These are phyloP conservation scores for Drosophila sechellia DNA, from an alignment of 1,140 invertebrate genomes.

Conservation along the genomic window DNA sequence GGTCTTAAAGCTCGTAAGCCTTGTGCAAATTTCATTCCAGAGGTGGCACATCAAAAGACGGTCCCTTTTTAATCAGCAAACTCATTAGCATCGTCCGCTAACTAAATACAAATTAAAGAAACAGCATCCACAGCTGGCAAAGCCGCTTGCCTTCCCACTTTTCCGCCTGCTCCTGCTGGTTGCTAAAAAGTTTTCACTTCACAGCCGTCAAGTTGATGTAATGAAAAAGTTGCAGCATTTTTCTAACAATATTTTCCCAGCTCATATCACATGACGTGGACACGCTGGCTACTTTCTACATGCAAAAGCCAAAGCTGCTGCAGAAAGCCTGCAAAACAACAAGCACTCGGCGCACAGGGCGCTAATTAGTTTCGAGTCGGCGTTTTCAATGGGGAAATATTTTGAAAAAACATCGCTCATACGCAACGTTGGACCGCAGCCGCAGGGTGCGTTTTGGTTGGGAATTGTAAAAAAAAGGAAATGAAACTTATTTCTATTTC, in stretches of 20 bases:
- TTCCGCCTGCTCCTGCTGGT: conserved; percentile 25
- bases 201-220: conserved; percentile 74
- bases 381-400: conserved; percentile 30
- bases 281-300: conserved; percentile 9
- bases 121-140: conserved; percentile 25
- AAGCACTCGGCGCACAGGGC: conserved; percentile 40
- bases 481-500: conserved; percentile 12
- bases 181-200: conserved; percentile 55
- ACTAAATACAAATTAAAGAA: conserved; percentile 64
- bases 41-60: conserved; percentile 32
- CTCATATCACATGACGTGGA: conserved; percentile 69
- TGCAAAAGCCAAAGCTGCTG: conserved; percentile 7
- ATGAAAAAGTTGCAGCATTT: conserved; percentile 73
- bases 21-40: not conserved
- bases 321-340: conserved; percentile 32
- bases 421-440: conserved; percentile 54
- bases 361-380: conserved; percentile 69
- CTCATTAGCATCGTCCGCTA: conserved; percentile 63
- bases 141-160: conserved; percentile 1
- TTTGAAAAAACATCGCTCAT: conserved; percentile 41
- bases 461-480: conserved; percentile 28
- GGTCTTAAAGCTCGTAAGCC: not conserved
- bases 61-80: conserved; percentile 63
- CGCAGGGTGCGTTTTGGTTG: conserved; percentile 24
- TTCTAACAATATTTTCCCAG: conserved; percentile 67